These are phyloP conservation scores for Sinodicranocentrus sp. DNA, from an alignment of 2,888 invertebrate species.

Conservation along the genomic window DNA sequence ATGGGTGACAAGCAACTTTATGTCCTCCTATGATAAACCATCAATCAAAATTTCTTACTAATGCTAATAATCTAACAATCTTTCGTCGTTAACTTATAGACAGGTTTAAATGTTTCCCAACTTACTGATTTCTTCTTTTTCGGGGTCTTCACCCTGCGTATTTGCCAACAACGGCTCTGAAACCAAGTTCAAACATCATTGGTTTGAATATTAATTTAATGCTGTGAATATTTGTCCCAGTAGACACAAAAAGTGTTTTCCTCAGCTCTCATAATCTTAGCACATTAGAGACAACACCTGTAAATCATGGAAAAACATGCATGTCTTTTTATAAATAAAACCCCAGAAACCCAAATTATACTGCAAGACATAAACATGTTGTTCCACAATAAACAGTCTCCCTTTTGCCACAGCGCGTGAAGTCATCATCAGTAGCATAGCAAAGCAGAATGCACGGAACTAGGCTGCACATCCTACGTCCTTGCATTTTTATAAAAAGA, in stretches of 20 bases:
- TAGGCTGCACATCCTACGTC: no score
- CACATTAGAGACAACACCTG: constrained; percentile 74
- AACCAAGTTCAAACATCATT: constrained; percentile 11
- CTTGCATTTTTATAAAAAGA: no score
- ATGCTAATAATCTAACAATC: not conserved
- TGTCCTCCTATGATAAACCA: constrained; percentile 84
- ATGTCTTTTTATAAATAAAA: constrained; percentile 18
- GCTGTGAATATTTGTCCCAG: not conserved
- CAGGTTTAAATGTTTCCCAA: constrained; percentile 99
- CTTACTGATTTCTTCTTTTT: constrained; percentile 99
- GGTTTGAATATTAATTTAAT: not conserved
- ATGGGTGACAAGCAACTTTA: constrained; percentile 93
- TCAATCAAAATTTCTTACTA: not conserved
- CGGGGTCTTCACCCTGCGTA: constrained; percentile 92
- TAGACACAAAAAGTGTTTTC: constrained; percentile 7
- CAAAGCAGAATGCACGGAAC: not conserved
- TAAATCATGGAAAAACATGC: constrained; percentile 56
- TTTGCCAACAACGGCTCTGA: constrained; percentile 94
- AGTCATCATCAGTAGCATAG: constrained; percentile 72
- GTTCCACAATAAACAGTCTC: constrained; percentile 67
- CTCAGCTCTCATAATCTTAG: constrained; percentile 77
- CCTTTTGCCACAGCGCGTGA: constrained; percentile 71
- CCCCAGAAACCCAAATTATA: not conserved
- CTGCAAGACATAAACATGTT: constrained; percentile 27
- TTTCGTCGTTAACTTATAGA: constrained; percentile 80